Conservation (phyloP, 2,113 vertebrate species). For the Zosterops lateralis region DNA sequence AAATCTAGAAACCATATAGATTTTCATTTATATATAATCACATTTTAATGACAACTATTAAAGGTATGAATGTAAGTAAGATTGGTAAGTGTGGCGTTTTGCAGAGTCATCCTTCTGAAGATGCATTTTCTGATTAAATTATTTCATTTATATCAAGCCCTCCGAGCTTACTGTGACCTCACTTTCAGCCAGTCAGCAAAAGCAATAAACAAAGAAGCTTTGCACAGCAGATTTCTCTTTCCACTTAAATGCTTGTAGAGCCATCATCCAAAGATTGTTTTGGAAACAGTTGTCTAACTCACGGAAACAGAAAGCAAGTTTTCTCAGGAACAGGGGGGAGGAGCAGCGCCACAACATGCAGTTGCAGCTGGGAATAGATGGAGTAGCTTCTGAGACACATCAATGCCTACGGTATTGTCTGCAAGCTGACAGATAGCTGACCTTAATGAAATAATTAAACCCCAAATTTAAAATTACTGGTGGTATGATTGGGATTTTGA, state of each 20-base stretch:
- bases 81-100: background rate
- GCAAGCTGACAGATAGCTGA: background rate
- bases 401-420: background rate
- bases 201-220: constrained; percentile 7
- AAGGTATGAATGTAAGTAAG: background rate
- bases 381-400: background rate
- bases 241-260: background rate
- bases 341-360: background rate
- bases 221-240: background rate
- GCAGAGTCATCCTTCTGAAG: background rate
- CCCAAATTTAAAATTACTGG: background rate
- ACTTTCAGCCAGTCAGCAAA: constrained; percentile 1
- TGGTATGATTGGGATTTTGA: background rate
- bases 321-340: background rate
- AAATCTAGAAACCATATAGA: background rate
- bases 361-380: background rate
- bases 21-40: background rate
- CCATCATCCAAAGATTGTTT: background rate
- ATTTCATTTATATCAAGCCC: background rate
- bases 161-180: background rate
- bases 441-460: background rate
- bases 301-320: background rate
- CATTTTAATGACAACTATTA: background rate
- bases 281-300: background rate
- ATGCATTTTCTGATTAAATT: background rate